Percentiles rank a stretch among this genome's conserved stretches.
These are phyloP conservation scores for Peromyscus melanophrys DNA, from an alignment of 2,797 vertebrate species.

Conservation along the genomic window DNA sequence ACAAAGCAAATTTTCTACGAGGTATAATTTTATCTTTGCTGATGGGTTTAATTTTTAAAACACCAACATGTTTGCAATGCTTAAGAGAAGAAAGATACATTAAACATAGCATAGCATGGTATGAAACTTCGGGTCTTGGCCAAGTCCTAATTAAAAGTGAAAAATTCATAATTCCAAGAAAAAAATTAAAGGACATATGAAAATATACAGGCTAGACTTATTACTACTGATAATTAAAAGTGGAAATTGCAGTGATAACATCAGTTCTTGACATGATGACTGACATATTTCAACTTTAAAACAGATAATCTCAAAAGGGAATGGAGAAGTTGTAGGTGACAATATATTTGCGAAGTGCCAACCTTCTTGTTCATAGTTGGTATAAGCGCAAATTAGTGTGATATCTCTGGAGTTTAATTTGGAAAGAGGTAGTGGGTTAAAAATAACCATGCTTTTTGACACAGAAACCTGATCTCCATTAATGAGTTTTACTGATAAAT, in stretches of 20 bases:
- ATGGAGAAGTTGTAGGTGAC: not conserved
- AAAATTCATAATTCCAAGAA: not conserved
- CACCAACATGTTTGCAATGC: not conserved
- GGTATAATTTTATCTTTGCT: conserved; percentile 1
- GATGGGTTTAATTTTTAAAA: conserved; percentile 5
- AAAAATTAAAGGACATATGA: not conserved
- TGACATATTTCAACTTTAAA: not conserved
- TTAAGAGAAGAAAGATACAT: conserved; percentile 15
- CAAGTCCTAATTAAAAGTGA: conserved; percentile 9
- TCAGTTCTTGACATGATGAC: not conserved
- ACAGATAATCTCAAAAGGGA: not conserved
- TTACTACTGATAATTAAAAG: not conserved
- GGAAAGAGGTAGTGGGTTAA: conserved; percentile 33
- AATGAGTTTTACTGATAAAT: not conserved
- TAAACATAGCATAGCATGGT: conserved; percentile 22
- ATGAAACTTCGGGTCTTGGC: not conserved
- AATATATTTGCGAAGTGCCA: not conserved
- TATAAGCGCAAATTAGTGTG: not conserved
- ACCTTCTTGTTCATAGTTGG: not conserved
- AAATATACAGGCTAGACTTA: not conserved
- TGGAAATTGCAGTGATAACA: not conserved
- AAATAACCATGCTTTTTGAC: conserved; percentile 17
- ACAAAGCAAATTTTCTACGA: not conserved
- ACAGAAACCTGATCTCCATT: not conserved
- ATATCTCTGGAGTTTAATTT: conserved; percentile 51